phyloP scores from a whole-genome alignment of 23 tunicate genomes.

The Aplidium turbinatum region DNA sequence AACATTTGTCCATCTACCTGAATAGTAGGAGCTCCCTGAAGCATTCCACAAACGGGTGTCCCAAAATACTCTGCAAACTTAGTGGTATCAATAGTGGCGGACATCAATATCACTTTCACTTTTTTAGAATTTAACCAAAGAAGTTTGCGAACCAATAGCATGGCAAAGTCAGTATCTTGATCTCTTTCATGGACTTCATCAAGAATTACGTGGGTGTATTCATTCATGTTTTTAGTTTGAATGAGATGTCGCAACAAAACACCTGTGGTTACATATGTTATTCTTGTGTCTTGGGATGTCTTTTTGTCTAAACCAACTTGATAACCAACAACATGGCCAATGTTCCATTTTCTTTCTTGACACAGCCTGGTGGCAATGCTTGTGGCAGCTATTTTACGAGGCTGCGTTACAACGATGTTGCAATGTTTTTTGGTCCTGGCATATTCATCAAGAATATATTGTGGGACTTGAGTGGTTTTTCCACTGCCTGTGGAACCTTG shows the following conservation, averaged over 20 bases:
- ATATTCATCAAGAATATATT: slow-evolving; percentile 76
- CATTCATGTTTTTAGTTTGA: slow-evolving; percentile 48
- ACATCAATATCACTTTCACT: slow-evolving; percentile 93
- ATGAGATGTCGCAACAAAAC: slow-evolving; percentile 76
- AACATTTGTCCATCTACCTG: slow-evolving; percentile 35
- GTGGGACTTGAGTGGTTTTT: slow-evolving; percentile 98
- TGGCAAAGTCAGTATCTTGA: slow-evolving; percentile 87
- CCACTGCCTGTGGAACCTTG: slow-evolving; percentile 99
- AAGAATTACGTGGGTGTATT: slow-evolving; percentile 85
- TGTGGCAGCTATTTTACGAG: slow-evolving; percentile 82
- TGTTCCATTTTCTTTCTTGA: slow-evolving; percentile 76
- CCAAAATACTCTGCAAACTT: slow-evolving; percentile 75
- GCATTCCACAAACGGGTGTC: slow-evolving; percentile 14
- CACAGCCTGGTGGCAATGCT: slow-evolving; percentile 85
- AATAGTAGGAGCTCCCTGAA: slow-evolving; percentile 14
- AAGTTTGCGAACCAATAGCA: slow-evolving; percentile 73
- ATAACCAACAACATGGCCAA: slow-evolving; percentile 94
- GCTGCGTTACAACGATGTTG: slow-evolving; percentile 90
- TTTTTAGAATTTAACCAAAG: slow-evolving; percentile 62
- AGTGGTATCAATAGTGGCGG: slow-evolving; percentile 74
- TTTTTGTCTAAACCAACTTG: slow-evolving; percentile 92
- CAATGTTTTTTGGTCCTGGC: slow-evolving; percentile 52
- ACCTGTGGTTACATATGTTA: slow-evolving; percentile 85
- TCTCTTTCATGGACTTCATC: slow-evolving; percentile 99
- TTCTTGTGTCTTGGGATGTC: slow-evolving; percentile 84